Evolutionary conservation across 2,113 vertebrate genomes (phyloP).

Genomic region (Orthochromis malagaraziensis): DNA sequence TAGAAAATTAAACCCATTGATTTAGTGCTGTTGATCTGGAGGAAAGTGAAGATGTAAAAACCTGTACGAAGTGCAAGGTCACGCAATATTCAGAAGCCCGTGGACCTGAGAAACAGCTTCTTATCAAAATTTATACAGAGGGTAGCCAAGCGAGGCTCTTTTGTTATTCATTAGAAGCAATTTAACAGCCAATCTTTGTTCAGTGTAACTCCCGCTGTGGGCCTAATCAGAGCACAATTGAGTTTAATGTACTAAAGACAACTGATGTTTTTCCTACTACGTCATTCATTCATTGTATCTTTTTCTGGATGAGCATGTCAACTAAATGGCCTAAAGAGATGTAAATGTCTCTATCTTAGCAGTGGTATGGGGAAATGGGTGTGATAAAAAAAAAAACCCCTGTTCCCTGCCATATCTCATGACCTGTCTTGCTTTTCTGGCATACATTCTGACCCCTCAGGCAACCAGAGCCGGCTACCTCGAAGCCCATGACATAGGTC

Average conservation of each 20-base stretch:
- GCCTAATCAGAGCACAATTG: background rate
- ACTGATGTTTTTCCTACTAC: background rate
- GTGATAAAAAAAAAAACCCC: conserved; percentile 2
- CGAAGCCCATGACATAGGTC: conserved; percentile 50
- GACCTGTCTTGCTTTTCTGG: conserved; percentile 40
- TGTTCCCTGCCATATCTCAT: conserved; percentile 38
- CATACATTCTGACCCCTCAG: conserved; percentile 27
- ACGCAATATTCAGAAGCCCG: background rate
- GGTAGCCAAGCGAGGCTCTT: background rate
- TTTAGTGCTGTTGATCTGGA: background rate
- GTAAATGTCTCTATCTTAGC: background rate
- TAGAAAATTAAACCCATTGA: background rate
- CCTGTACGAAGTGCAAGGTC: background rate
- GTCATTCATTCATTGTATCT: background rate
- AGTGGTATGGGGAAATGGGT: background rate
- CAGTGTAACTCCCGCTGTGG: background rate
- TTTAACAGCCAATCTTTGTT: background rate
- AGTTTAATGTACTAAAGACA: background rate
- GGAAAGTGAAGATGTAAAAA: background rate
- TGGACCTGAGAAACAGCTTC: background rate
- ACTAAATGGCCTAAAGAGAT: background rate
- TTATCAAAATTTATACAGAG: background rate
- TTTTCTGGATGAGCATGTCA: background rate
- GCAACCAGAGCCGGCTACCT: conserved; percentile 41
- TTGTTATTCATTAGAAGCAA: conserved; percentile 1